phyloP scores from a whole-genome alignment of 1,140 invertebrate species.

The Bombyx mandarina region DNA sequence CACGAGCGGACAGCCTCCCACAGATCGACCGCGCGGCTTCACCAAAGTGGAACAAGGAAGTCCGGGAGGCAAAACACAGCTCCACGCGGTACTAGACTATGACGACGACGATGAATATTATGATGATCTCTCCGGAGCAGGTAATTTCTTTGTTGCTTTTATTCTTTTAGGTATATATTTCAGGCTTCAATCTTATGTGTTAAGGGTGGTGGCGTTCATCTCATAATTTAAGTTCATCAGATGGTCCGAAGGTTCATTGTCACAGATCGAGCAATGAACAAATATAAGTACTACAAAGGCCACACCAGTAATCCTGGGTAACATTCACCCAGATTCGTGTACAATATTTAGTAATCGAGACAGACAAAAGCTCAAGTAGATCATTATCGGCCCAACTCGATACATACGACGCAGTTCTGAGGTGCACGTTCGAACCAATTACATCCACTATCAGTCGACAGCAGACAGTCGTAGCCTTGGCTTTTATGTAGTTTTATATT shows the following conservation, averaged over 20 bases:
- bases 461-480: constrained; percentile 23
- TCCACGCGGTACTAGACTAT: constrained; percentile 81
- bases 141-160: constrained; percentile 20
- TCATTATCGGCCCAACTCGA: constrained; percentile 7
- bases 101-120: constrained; percentile 76
- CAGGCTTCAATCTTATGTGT: no score
- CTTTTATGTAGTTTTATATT: no score
- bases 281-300: no score
- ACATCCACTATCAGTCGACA: constrained; percentile 39
- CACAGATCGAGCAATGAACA: no score
- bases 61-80: constrained; percentile 73
- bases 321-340: constrained; percentile 6
- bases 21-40: constrained; percentile 62
- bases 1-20: constrained; percentile 26
- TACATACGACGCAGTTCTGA: constrained; percentile 4
- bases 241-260: no score
- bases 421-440: constrained; percentile 31
- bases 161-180: no score
- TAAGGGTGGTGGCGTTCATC: no score
- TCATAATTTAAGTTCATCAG: no score
- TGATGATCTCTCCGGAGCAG: constrained; percentile 50
- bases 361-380: constrained; percentile 1
- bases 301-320: constrained; percentile 12
- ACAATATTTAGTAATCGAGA: constrained; percentile 16
- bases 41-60: constrained; percentile 70